These are phyloP conservation scores for Leptopilina drosophilae DNA, from an alignment of 2,888 invertebrate genomes.

Conservation along the genomic window DNA sequence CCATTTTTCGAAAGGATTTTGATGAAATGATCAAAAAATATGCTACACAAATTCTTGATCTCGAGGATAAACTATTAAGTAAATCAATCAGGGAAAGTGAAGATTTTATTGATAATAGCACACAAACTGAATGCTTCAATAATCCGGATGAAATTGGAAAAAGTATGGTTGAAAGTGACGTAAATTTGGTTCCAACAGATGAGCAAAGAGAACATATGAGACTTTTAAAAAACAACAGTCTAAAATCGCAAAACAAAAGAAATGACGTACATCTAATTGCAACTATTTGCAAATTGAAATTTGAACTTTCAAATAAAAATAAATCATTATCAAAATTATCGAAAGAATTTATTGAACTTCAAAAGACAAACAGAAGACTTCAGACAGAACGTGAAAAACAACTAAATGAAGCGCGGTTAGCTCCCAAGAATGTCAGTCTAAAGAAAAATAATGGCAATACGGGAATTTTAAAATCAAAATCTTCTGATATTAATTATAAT, in stretches of 20 bases:
- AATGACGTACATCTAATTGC: constrained; percentile 88
- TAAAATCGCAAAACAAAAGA: constrained; percentile 78
- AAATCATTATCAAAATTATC: constrained; percentile 85
- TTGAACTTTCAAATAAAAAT: constrained; percentile 86
- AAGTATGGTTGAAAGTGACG: neutral
- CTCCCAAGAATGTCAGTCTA: constrained; percentile 23
- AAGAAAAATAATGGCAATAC: neutral
- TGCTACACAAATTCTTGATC: constrained; percentile 79
- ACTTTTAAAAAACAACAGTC: constrained; percentile 44
- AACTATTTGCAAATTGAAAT: constrained; percentile 87
- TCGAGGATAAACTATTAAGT: constrained; percentile 65
- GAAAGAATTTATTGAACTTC: constrained; percentile 86
- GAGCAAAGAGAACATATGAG: constrained; percentile 64
- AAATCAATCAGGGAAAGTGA: constrained; percentile 60
- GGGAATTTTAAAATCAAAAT: neutral
- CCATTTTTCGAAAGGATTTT: constrained; percentile 87
- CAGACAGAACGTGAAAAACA: constrained; percentile 85
- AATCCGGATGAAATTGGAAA: too few species aligned
- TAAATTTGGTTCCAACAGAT: constrained; percentile 59
- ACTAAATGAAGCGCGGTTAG: constrained; percentile 73
- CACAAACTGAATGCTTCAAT: constrained; percentile 62
- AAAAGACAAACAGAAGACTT: constrained; percentile 85
- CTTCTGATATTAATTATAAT: neutral
- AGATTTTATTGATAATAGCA: constrained; percentile 64
- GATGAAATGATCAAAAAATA: constrained; percentile 88